Conservation (phyloP, 2,797 vertebrate species). For the Selene dorsalis region DNA sequence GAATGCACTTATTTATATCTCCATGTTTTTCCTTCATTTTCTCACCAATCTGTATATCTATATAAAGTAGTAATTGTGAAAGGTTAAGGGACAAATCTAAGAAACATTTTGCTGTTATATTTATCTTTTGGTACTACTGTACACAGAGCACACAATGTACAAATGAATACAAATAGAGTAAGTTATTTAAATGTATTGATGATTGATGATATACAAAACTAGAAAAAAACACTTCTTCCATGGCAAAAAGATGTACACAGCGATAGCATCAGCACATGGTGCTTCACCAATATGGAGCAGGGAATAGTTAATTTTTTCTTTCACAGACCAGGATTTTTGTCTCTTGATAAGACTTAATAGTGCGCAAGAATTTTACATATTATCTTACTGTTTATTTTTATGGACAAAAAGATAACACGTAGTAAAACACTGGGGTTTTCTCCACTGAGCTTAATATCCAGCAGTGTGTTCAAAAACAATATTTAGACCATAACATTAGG, state of each 20-base stretch:
- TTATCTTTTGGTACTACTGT: constrained; percentile 17
- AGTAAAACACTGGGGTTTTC: too few relatives aligned
- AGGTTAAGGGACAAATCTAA: background rate
- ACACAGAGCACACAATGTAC: background rate
- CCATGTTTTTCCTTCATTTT: background rate
- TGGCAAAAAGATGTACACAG: background rate
- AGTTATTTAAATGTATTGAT: background rate
- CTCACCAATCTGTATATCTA: constrained; percentile 4
- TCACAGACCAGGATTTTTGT: too few relatives aligned
- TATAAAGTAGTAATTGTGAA: background rate
- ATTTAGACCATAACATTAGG: too few relatives aligned
- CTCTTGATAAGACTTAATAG: too few relatives aligned
- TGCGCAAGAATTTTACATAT: too few relatives aligned
- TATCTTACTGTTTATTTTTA: too few relatives aligned
- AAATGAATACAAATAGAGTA: constrained; percentile 30
- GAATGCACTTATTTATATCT: background rate
- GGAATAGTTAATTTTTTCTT: too few relatives aligned
- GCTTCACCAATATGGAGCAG: too few relatives aligned
- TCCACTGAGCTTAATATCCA: too few relatives aligned
- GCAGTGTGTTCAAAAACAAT: too few relatives aligned
- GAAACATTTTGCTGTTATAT: background rate
- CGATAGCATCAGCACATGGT: background rate
- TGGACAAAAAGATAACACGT: too few relatives aligned
- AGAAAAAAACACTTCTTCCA: background rate
- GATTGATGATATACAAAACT: too few relatives aligned